phyloP scores from a whole-genome alignment of 2,113 vertebrate genomes.

The Okapia johnstoni region DNA sequence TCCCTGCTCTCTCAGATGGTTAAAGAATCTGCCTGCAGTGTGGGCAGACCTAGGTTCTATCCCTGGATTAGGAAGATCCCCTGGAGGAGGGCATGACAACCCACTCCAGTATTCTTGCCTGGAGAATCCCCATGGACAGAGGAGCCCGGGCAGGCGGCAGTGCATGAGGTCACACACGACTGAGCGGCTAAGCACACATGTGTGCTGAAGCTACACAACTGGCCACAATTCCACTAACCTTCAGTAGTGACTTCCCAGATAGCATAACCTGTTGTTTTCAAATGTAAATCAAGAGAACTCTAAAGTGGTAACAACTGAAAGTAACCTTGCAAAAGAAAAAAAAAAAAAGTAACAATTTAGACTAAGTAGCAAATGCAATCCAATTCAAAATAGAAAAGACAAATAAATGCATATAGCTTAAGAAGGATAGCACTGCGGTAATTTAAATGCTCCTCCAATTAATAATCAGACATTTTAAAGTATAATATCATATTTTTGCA shows the following conservation, averaged over 20 bases:
- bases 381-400: background rate
- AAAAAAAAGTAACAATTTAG: background rate
- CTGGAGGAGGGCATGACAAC: background rate
- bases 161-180: background rate
- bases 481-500: background rate
- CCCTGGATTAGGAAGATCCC: background rate
- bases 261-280: background rate
- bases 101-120: background rate
- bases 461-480: background rate
- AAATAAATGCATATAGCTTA: background rate
- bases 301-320: background rate
- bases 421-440: background rate
- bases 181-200: background rate
- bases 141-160: accelerated
- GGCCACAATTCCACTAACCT: background rate
- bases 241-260: background rate
- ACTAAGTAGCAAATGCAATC: background rate
- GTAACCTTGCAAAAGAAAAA: background rate
- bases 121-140: background rate
- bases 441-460: background rate
- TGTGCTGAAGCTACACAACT: background rate
- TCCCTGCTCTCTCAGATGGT: background rate
- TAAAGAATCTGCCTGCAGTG: background rate
- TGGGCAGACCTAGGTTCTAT: background rate
- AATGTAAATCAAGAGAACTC: background rate